A percentile compares a stretch with the other conserved stretches of the same genome.
Conservation (phyloP, 1,140 invertebrate species). For the Drosophila tsacasi region DNA sequence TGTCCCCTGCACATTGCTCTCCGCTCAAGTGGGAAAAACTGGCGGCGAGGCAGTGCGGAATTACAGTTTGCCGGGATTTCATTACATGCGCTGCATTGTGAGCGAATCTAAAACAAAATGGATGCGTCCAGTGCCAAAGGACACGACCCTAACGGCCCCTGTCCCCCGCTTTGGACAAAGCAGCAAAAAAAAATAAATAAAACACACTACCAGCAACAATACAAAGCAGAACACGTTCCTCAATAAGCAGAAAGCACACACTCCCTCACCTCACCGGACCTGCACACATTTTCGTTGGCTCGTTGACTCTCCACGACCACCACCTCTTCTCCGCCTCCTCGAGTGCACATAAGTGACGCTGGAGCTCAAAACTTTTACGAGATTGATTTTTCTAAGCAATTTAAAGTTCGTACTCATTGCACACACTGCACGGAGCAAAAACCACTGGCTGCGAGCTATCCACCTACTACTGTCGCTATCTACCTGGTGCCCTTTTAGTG, state of each 20-base stretch:
- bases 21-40: conserved; percentile 15
- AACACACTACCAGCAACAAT: conserved; percentile 30
- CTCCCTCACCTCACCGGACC: conserved; percentile 13
- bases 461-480: background rate
- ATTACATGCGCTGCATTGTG: conserved; percentile 48
- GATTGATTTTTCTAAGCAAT: conserved; percentile 83
- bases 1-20: conserved; percentile 50
- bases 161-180: too few relatives aligned
- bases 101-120: conserved; percentile 59
- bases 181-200: conserved; percentile 8
- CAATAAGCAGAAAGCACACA: conserved; percentile 65
- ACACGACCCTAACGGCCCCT: conserved; percentile 7
- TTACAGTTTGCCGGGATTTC: conserved; percentile 48
- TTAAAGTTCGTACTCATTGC: conserved; percentile 69
- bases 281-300: conserved; percentile 61
- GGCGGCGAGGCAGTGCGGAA: conserved; percentile 38
- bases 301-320: conserved; percentile 58
- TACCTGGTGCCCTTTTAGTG: conserved; percentile 4
- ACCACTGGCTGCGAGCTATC: conserved; percentile 31
- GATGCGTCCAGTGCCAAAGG: conserved; percentile 47
- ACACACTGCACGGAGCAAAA: conserved; percentile 44
- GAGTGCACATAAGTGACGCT: conserved; percentile 70
- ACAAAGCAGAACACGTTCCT: conserved; percentile 50
- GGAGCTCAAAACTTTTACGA: conserved; percentile 75
- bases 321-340: background rate